phyloP scores from a whole-genome alignment of 2,888 invertebrate genomes.

The Stenolophus ochropezus region DNA sequence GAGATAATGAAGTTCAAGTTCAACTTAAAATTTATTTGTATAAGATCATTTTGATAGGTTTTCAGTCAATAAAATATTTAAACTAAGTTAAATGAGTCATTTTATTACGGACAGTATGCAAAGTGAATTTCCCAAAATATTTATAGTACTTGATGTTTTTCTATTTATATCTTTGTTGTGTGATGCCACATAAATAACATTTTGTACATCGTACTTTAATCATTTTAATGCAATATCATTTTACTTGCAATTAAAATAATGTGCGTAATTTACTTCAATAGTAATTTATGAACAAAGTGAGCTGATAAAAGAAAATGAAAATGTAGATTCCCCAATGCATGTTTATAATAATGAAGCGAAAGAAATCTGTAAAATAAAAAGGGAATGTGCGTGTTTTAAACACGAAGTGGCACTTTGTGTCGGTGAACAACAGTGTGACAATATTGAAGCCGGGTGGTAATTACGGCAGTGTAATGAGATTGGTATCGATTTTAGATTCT shows the following conservation, averaged over 20 bases:
- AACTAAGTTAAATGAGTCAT: not conserved
- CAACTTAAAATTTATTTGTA: slow-evolving; percentile 22
- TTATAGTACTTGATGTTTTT: not conserved
- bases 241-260: not conserved
- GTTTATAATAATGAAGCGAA: not conserved
- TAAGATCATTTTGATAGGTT: not conserved
- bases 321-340: not conserved
- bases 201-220: not conserved
- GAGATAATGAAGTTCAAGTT: slow-evolving; percentile 34
- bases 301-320: not conserved
- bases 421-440: slow-evolving; percentile 45
- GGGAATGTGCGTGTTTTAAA: not conserved
- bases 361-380: slow-evolving; percentile 19
- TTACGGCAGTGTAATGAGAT: slow-evolving; percentile 58
- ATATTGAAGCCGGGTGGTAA: slow-evolving; percentile 52
- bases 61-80: slow-evolving; percentile 18
- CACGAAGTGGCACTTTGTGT: slow-evolving; percentile 1
- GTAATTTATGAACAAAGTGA: not conserved
- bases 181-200: not conserved
- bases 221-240: not conserved
- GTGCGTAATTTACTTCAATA: not conserved
- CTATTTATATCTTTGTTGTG: not conserved
- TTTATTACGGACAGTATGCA: slow-evolving; percentile 9
- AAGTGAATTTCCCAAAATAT: not conserved
- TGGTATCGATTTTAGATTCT: slow-evolving; percentile 58